Evolutionary conservation across 1,140 invertebrate genomes (phyloP).

Genomic region (Liolophura sinensis): DNA sequence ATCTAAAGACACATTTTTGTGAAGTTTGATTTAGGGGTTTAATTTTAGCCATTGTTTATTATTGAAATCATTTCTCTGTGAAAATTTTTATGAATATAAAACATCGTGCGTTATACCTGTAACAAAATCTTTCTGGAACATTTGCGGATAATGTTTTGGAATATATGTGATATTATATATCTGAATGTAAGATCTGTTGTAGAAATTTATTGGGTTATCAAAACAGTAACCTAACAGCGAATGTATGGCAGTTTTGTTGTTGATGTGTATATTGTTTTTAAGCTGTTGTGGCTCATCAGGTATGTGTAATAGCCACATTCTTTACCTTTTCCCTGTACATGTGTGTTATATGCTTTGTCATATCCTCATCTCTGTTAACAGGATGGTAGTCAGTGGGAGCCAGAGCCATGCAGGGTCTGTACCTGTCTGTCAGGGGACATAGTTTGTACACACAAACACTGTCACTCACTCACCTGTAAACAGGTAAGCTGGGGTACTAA

Average conservation of each 20-base stretch:
- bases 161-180: not conserved
- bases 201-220: not conserved
- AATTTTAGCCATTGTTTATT: not conserved
- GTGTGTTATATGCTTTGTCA: not conserved
- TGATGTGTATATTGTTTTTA: conserved; percentile 2
- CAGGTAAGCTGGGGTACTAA: conserved; percentile 18
- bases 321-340: not conserved
- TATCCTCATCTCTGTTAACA: conserved; percentile 3
- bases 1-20: not conserved
- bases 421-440: conserved; percentile 26
- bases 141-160: not conserved
- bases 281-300: not conserved
- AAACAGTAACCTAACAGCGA: too few relatives aligned
- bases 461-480: conserved; percentile 21
- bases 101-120: not conserved
- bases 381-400: conserved; percentile 31
- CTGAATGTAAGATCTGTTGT: too few relatives aligned
- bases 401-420: conserved; percentile 30
- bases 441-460: conserved; percentile 22
- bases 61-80: not conserved
- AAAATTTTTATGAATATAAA: not conserved
- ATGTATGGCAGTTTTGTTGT: not conserved
- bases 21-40: not conserved
- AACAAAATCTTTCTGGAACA: too few relatives aligned
- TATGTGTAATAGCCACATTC: not conserved